Base-by-base conservation (phyloP, 2,113 vertebrate species). In the Rhegmatorhina hoffmannsi region DNA sequence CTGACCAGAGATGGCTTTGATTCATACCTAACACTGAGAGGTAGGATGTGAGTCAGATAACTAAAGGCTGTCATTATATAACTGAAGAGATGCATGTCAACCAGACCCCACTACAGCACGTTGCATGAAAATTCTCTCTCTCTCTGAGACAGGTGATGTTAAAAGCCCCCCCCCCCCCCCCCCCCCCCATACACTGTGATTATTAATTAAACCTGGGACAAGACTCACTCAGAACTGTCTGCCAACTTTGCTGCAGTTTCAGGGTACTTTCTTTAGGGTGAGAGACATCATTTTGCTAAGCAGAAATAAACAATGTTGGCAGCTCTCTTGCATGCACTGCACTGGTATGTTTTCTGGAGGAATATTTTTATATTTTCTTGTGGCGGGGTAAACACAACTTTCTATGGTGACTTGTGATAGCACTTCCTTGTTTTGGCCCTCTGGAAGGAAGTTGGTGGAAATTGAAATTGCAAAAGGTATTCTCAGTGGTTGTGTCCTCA, bases 1-100 rank as follows among this genome's bases (percentile, higher is more conserved):
- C 92, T 90, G 92, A 92, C 90, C 82, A 88, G 60, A 64, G 47
- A 59, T 92, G 72, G 6, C 44, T 91, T 94, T 94, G 78, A 84
- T 95, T 88, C 68, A 18, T 93, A 78, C 92, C 75, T 95, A 79
- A 59, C 26, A 17, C 67, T 70, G 68, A 85, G 34, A 95, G 87
- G 82, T 90, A 77, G 55, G 38, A 72, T 50, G 49, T 69, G 79
- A 93, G 78, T 90, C 90, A 85, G 55, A 80, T 66, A 59, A 86
- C 82, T 90, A 74, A 90, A 91, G 63, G 34, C 50, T 91, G 67
- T 59, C 79, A 59, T 91, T 95, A 80, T 44, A 17, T 90, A 94
- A 94, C 63, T 70, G 69, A 77, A 76, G 63, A 90, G 28, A 46
- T 36, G 2, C 13, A 8, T 19, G 7, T 66, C 77, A 90, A 52